Evolutionary conservation across 2,888 invertebrate genomes (phyloP), one percentile per base, ranked within the genome.

Genomic region (Drosophila ustulata): DNA sequence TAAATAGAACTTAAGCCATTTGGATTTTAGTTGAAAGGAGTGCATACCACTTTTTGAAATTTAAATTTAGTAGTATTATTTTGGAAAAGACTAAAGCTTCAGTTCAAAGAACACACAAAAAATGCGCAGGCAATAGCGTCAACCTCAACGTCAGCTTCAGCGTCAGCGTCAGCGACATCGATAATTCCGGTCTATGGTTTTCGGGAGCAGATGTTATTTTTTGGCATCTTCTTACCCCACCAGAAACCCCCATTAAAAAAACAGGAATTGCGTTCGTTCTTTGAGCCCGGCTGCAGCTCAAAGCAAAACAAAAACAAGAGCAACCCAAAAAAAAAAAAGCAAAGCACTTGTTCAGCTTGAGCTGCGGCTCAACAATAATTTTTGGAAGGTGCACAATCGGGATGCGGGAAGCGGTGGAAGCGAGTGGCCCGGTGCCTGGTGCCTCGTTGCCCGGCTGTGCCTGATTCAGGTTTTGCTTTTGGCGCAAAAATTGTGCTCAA

Each of bases 191-290:
- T 78, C 80, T 73, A 70, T 66, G 72, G 59, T 72, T 81, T 80
- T 85, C 59, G 78, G 80, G 73, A 85, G 85, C 85, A 85, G 85
- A 87, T 85, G 85, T 85, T 87, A 76, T 76, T 82, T 84, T 71
- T 73, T 66, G 74, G 59, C 66, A 55, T 65, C 67, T 67, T 57
- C 61, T 55, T 50, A 7, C 28, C 55, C 43, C 34, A 4, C 49
- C 32, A 26, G n/a, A 3, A 30, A 23, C 30, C 43, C n/a, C 9
- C 39, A 23, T 30, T 23, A 26, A 26, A 62, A 34, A 72, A 73
- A 69, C 74, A 52, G 71, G 68, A 68, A 63, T 66, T 65, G 56
- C 56, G 18, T 46, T 66, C 39, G 39, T 41, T 41, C 30, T 52
- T 65, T 71, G 59, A 56, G 67, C 68, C 58, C 28, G 43, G 26